phyloP scores from a whole-genome alignment of 2,113 vertebrate species.

The Hydrochoerus hydrochaeris region DNA sequence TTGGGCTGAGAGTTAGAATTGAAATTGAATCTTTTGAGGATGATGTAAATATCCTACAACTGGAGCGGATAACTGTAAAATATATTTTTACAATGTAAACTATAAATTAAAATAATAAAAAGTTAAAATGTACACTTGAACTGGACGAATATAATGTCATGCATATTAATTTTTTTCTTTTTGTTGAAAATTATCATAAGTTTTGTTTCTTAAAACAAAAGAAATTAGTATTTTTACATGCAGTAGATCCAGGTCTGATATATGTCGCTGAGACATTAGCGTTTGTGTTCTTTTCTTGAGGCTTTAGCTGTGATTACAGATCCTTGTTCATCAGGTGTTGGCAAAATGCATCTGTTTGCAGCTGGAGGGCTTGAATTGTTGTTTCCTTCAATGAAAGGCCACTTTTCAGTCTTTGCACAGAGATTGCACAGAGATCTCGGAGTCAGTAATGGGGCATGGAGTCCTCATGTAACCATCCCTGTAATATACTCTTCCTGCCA shows the following conservation, averaged over 20 bases:
- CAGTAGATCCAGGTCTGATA: background rate
- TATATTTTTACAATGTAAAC: no score
- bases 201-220: background rate
- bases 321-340: background rate
- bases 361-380: accelerated
- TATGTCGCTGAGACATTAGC: background rate
- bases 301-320: no score
- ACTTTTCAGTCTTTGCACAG: background rate
- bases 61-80: background rate
- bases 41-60: background rate
- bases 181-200: background rate
- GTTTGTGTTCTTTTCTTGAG: background rate
- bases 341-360: background rate
- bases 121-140: background rate
- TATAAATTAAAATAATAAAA: background rate
- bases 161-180: background rate
- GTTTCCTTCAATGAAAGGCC: background rate
- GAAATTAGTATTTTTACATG: background rate
- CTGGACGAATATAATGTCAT: background rate
- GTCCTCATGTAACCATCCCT: background rate
- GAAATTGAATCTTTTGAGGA: background rate
- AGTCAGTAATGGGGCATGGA: background rate
- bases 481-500: background rate
- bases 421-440: background rate
- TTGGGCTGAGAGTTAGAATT: background rate